Base-by-base conservation (phyloP, 2,888 invertebrate species). In the Synanthedon tipuliformis region DNA sequence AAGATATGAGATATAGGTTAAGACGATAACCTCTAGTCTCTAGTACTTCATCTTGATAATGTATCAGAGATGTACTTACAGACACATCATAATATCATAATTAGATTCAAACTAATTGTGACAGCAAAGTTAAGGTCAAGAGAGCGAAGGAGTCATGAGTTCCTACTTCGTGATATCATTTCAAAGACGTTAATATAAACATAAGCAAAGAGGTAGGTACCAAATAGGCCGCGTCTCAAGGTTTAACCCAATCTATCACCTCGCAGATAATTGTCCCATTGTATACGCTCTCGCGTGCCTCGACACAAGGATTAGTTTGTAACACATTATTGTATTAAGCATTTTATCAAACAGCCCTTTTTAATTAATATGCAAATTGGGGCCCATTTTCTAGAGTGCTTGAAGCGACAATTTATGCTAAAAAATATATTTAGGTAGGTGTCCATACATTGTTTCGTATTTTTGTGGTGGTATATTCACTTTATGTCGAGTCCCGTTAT, bases 221-320 rank as follows among this genome's bases (percentile, higher is more conserved):
- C 45, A 13, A 45, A 45, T 45, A 15, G 15, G 7, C 45, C 45
- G 45, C 45, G 45, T 45, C 45, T 45, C 45, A 45, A 45, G 45
- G 45, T 15, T 45, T 51, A 48, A 50, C 52, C 59, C 51, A 48
- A 50, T 50, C 59, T 51, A 55, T 56, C 52, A 51, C 49, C 54
- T 50, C 53, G 16, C 13, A 10, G 34, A 18, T 56, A 65, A 68
- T 66, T 62, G 61, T 53, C 53, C 59, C 52, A 66, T 67, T 70
- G 68, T 64, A n/a, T n/a, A 56, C 51, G 51, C 53, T 53, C 57
- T 45, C 45, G 45, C 15, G 45, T 60, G 56, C 56, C 57, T 62
- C 61, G 63, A 61, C 61, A 61, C 15, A 68, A 69, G 66, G 64
- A 65, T 64, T 50, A 50, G 40, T 27, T 40, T 45, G 45, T 45